Conservation (phyloP, 2,888 invertebrate species). For the Sinohyriopsis cumingii region DNA sequence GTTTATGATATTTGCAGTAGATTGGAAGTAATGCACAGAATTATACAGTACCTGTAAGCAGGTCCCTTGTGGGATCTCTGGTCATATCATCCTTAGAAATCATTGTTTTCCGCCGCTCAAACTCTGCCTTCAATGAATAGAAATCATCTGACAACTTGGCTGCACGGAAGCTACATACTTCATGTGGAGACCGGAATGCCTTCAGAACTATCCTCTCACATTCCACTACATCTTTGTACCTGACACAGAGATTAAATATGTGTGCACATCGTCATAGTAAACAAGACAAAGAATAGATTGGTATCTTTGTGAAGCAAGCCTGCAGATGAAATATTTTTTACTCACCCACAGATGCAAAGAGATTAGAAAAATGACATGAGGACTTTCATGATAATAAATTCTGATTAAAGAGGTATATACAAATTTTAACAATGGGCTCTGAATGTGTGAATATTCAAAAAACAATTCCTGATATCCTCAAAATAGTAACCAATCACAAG, state of each 20-base stretch:
- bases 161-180: slow-evolving; percentile 69
- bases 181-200: slow-evolving; percentile 62
- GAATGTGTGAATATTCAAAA: too few species aligned
- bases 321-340: neutral
- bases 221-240: slow-evolving; percentile 70
- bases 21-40: too few species aligned
- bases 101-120: slow-evolving; percentile 58
- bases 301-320: neutral
- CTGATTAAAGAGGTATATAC: too few species aligned
- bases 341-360: too few species aligned
- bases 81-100: slow-evolving; percentile 56
- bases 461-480: too few species aligned
- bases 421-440: too few species aligned
- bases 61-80: slow-evolving; percentile 56
- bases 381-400: too few species aligned
- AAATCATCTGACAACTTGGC: slow-evolving; percentile 69
- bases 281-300: neutral
- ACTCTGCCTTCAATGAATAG: slow-evolving; percentile 62
- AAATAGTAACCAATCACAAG: too few species aligned
- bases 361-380: too few species aligned
- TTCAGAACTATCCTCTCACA: slow-evolving; percentile 70
- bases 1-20: too few species aligned
- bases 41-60: slow-evolving; percentile 39
- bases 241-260: slow-evolving; percentile 25
- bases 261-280: neutral